Evolutionary conservation across 2,888 invertebrate genomes (phyloP).

Genomic region (Aspidiotus destructor): DNA sequence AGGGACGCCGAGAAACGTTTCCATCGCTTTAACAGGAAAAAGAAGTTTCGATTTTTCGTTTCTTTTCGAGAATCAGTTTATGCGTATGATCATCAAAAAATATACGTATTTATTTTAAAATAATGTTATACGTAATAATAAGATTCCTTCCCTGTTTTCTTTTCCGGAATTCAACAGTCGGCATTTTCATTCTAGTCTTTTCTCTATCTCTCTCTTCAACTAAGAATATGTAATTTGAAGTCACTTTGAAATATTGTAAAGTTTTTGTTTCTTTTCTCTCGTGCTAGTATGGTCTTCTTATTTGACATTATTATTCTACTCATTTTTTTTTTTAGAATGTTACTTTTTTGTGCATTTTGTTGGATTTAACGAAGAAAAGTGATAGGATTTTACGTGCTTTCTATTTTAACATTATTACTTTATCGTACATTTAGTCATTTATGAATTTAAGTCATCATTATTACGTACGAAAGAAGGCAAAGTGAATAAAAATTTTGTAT

Average conservation of each 20-base stretch:
- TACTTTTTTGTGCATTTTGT: constrained; percentile 15
- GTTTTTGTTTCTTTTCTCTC: not conserved
- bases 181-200: constrained; percentile 11
- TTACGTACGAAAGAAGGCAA: too few species aligned
- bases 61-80: too few species aligned
- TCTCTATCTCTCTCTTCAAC: not conserved
- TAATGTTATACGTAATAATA: not conserved
- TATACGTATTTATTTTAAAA: constrained; percentile 8
- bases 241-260: not conserved
- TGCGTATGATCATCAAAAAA: too few species aligned
- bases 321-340: not conserved
- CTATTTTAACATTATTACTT: constrained; percentile 6
- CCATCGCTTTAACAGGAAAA: too few species aligned
- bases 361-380: not conserved
- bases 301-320: not conserved
- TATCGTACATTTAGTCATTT: constrained; percentile 16
- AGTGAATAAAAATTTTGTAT: constrained; percentile 9
- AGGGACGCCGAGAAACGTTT: too few species aligned
- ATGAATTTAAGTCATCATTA: constrained; percentile 3
- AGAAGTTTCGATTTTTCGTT: too few species aligned
- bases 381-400: constrained; percentile 14
- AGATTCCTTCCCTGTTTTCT: not conserved
- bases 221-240: not conserved
- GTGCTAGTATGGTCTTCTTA: not conserved
- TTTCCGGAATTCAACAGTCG: not conserved